Conservation (phyloP, 2,888 invertebrate species). For the Heliconius ismenius region DNA sequence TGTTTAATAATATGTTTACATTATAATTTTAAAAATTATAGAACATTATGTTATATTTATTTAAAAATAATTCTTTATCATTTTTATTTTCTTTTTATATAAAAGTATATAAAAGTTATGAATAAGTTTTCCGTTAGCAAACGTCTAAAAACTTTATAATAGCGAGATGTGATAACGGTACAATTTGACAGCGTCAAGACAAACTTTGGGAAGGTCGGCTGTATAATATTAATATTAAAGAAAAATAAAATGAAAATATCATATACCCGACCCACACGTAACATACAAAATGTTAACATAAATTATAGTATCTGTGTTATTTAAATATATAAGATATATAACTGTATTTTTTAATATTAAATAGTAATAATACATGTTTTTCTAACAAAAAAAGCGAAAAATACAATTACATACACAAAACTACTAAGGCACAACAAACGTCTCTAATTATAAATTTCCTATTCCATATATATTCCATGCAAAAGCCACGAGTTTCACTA, state of each 20-base stretch:
- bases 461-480: not conserved
- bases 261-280: too few species aligned
- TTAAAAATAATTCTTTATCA: too few species aligned
- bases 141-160: not conserved
- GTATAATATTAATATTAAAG: not conserved
- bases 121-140: not conserved
- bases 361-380: too few species aligned
- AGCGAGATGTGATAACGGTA: not conserved
- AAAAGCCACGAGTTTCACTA: conserved; percentile 34
- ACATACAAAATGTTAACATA: too few species aligned
- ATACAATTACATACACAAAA: not conserved
- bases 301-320: too few species aligned
- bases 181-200: not conserved
- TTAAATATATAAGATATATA: too few species aligned
- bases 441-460: conserved; percentile 1
- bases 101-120: too few species aligned
- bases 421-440: not conserved
- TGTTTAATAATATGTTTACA: conserved; percentile 1
- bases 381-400: too few species aligned
- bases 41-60: not conserved
- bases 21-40: not conserved
- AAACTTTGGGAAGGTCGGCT: not conserved
- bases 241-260: too few species aligned
- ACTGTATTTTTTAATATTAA: too few species aligned
- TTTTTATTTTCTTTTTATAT: too few species aligned